Conservation (phyloP, 2,113 vertebrate genomes). For the Panthera tigris region DNA sequence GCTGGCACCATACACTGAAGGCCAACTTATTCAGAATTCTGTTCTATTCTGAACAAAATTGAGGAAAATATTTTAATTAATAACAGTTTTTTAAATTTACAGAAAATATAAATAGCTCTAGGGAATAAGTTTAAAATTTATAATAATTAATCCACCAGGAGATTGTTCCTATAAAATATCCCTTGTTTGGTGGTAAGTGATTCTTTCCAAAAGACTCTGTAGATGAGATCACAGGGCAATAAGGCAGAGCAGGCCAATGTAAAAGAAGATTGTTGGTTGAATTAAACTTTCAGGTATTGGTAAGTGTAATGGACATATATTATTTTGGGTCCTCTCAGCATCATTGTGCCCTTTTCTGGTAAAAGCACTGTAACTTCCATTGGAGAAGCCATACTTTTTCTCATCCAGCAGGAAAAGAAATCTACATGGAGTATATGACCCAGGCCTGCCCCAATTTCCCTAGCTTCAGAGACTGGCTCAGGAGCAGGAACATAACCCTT, state of each 20-base stretch:
- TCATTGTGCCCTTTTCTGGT: background rate
- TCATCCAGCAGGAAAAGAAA: background rate
- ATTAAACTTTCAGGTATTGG: background rate
- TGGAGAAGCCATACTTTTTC: background rate
- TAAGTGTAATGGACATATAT: background rate
- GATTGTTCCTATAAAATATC: background rate
- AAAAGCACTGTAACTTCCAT: background rate
- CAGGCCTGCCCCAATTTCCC: background rate
- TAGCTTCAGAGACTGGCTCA: background rate
- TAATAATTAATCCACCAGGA: background rate
- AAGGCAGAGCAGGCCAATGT: background rate
- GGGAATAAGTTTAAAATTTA: background rate
- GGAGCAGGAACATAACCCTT: background rate
- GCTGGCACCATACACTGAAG: background rate
- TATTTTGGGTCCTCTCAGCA: background rate
- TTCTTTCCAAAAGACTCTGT: background rate
- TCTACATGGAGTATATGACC: background rate
- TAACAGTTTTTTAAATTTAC: background rate
- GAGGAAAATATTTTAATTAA: background rate
- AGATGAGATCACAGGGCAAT: background rate
- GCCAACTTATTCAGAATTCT: background rate
- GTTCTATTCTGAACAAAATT: background rate
- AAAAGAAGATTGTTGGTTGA: background rate
- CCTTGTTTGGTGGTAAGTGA: background rate
- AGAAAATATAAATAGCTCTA: slow-evolving; percentile 11